Evolutionary conservation across 2,888 invertebrate species (phyloP), one percentile per base, ranked within the genome.

Genomic region (Spodoptera picta): DNA sequence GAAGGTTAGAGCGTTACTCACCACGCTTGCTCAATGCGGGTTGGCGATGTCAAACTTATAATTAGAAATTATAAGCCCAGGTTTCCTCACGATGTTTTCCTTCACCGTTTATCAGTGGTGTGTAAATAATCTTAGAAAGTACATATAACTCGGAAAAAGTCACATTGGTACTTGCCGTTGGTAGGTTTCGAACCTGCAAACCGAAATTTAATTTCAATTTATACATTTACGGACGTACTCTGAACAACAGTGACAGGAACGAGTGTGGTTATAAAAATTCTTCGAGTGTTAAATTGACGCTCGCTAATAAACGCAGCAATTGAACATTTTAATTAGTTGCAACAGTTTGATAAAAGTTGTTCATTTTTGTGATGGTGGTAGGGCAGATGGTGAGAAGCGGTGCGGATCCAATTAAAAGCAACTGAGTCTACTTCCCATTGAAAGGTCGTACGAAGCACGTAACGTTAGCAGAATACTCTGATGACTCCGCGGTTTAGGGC

Each of bases 401-500:
- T 73, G 85, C 81, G 85, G 77, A 81, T 86, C 89, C 88, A 91
- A 92, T 90, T 91, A 92, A 89, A 87, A 77, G 83, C 84, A 75
- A 77, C 81, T 67, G 82, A 84, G 79, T 84, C 80, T 79, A 80
- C 79, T 78, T 75, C 73, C 79, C 81, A 86, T 87, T 87, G 86
- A 88, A 86, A 86, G 82, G 83, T 83, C 77, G 66, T 65, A 63
- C 65, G 69, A 56, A 75, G 64, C 76, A 75, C 72, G 76, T 71
- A 69, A 75, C 68, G 75, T 66, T 78, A 67, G 66, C 69, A 50
- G 76, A 75, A 78, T 75, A 75, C 66, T 65, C 64, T 65, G 75
- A 75, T 77, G 79, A 75, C 79, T 72, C 51, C 45, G 49, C 50
- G 48, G 59, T 48, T 51, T 50, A 77, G 77, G 79, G 79, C 19